phyloP scores from a whole-genome alignment of 2,888 invertebrate genomes.

The Ferrisia virgata region DNA sequence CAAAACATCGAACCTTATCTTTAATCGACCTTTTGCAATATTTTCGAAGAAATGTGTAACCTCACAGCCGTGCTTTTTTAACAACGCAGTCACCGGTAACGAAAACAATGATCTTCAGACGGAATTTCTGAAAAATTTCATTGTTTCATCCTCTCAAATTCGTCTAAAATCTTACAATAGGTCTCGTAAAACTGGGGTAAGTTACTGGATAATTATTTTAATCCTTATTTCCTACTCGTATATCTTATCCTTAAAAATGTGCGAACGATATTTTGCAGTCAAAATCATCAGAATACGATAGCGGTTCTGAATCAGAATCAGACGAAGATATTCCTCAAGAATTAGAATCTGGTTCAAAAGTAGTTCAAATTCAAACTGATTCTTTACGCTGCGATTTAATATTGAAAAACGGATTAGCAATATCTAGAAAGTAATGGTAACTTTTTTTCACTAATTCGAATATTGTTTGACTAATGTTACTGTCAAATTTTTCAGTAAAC shows the following conservation, averaged over 20 bases:
- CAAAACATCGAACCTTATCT: background rate
- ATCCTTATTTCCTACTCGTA: background rate
- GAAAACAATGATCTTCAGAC: background rate
- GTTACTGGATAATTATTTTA: background rate
- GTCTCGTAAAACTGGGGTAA: background rate
- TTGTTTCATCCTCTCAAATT: background rate
- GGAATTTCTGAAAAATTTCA: background rate
- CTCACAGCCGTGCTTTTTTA: background rate
- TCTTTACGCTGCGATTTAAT: conserved; percentile 70
- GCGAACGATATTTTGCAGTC: background rate
- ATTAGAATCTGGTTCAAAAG: conserved; percentile 48
- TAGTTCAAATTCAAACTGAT: conserved; percentile 62
- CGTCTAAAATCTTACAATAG: background rate
- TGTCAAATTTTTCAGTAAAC: conserved; percentile 61
- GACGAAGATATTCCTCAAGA: conserved; percentile 56
- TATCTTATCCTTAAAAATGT: too few relatives aligned
- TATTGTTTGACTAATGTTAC: background rate
- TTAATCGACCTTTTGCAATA: background rate
- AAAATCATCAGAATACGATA: conserved; percentile 23
- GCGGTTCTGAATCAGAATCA: conserved; percentile 57
- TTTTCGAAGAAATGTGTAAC: background rate
- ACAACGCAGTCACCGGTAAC: background rate
- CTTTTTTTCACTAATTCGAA: conserved; percentile 7
- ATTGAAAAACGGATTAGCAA: conserved; percentile 65
- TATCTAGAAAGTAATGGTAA: conserved; percentile 67